A percentile compares a stretch with the other conserved stretches of the same genome.
Evolutionary conservation across 2,888 invertebrate genomes (phyloP).

Genomic region (Luffia ferchaultella): DNA sequence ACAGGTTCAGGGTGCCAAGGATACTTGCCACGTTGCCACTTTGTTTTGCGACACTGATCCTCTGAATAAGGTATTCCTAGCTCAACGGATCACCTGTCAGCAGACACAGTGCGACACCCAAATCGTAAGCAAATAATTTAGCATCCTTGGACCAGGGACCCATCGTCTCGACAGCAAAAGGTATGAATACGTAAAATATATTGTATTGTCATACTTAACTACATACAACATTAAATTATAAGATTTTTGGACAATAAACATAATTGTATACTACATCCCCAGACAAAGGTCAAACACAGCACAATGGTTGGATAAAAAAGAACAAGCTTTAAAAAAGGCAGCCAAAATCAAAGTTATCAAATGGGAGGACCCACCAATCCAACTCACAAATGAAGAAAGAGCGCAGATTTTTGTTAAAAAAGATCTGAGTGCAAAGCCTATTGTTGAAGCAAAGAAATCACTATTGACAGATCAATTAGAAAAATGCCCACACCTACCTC

Average conservation of each 20-base stretch:
- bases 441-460: slow-evolving; percentile 54
- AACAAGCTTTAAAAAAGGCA: slow-evolving; percentile 82
- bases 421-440: slow-evolving; percentile 19
- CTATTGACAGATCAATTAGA: slow-evolving; percentile 78
- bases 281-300: slow-evolving; percentile 88
- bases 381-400: slow-evolving; percentile 64
- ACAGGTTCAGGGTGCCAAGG: too few relatives aligned
- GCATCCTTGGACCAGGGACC: too few relatives aligned
- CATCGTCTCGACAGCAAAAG: too few relatives aligned
- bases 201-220: too few relatives aligned
- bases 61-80: too few relatives aligned
- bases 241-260: neutral
- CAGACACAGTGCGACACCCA: too few relatives aligned
- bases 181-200: too few relatives aligned
- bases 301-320: slow-evolving; percentile 87
- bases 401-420: slow-evolving; percentile 67
- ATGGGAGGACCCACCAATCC: slow-evolving; percentile 67
- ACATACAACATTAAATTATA: neutral
- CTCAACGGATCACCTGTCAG: too few relatives aligned
- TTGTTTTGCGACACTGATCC: too few relatives aligned
- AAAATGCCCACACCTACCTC: slow-evolving; percentile 77
- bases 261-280: slow-evolving; percentile 31
- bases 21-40: too few relatives aligned
- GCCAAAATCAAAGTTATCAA: slow-evolving; percentile 79
- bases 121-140: too few relatives aligned